Evolutionary conservation across 2,888 invertebrate genomes (phyloP).

Genomic region (Erebia ligea): DNA sequence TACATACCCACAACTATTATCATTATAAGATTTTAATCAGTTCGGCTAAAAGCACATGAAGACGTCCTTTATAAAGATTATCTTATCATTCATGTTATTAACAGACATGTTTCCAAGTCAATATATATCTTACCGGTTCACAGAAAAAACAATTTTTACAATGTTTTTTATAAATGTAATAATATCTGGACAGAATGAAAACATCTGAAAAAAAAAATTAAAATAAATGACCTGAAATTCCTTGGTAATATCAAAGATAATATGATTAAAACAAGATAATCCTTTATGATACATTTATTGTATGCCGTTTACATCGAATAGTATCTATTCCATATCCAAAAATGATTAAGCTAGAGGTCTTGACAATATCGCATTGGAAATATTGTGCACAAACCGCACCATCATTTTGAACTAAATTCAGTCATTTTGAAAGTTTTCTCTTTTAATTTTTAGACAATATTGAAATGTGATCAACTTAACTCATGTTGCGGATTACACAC

Average conservation of each 20-base stretch:
- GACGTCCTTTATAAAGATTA: no score
- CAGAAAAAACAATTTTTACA: no score
- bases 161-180: no score
- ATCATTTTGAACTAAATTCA: conserved; percentile 8
- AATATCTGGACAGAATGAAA: no score
- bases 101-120: no score
- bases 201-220: no score
- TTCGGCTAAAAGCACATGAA: no score
- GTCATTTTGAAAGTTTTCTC: neutral
- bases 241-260: neutral
- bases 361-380: conserved; percentile 40
- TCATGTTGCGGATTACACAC: conserved; percentile 33
- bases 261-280: neutral
- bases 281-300: conserved; percentile 69
- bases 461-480: conserved; percentile 1
- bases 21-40: no score
- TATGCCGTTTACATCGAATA: conserved; percentile 73
- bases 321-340: conserved; percentile 66
- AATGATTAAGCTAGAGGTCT: conserved; percentile 60
- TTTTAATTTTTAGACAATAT: neutral
- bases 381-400: conserved; percentile 23
- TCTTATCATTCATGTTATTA: no score
- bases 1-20: no score
- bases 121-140: no score
- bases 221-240: no score